These are phyloP conservation scores for Mesochorus sp. DNA, from an alignment of 2,888 invertebrate species.

Conservation along the genomic window DNA sequence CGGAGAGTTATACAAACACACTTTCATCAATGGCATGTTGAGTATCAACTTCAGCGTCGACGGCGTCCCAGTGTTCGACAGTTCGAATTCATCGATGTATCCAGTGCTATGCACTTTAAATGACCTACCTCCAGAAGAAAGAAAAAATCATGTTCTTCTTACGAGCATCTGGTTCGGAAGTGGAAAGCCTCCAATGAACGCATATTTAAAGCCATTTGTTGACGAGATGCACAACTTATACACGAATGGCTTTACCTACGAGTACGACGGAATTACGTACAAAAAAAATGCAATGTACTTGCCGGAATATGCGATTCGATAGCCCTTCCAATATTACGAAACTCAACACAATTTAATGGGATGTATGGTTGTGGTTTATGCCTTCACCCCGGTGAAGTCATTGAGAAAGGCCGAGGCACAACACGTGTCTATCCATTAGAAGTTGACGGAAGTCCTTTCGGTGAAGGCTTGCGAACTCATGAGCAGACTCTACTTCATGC, in stretches of 20 bases:
- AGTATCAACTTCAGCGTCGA: constrained; percentile 41
- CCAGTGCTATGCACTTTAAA: constrained; percentile 36
- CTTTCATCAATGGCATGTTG: neutral
- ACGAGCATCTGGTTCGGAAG: constrained; percentile 34
- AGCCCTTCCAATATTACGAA: neutral
- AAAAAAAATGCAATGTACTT: neutral
- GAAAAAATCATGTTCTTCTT: constrained; percentile 11
- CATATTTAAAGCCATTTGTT: constrained; percentile 35
- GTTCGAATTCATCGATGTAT: constrained; percentile 34
- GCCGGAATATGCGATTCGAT: constrained; percentile 4
- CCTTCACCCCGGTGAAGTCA: constrained; percentile 2
- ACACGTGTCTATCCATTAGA: constrained; percentile 26
- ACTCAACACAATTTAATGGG: constrained; percentile 12
- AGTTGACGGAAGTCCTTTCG: constrained; percentile 5
- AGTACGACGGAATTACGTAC: neutral
- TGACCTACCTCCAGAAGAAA: neutral
- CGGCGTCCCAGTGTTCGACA: constrained; percentile 31
- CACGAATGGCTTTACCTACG: constrained; percentile 4
- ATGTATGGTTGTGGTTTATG: constrained; percentile 18
- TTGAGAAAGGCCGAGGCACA: constrained; percentile 10
- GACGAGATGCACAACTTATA: constrained; percentile 12
- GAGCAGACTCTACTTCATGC: constrained; percentile 17
- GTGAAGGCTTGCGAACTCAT: constrained; percentile 31
- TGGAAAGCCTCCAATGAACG: constrained; percentile 40
- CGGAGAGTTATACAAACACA: constrained; percentile 17